These are phyloP conservation scores for Bemisia tabaci DNA, from an alignment of 1,140 invertebrate species.

Conservation along the genomic window DNA sequence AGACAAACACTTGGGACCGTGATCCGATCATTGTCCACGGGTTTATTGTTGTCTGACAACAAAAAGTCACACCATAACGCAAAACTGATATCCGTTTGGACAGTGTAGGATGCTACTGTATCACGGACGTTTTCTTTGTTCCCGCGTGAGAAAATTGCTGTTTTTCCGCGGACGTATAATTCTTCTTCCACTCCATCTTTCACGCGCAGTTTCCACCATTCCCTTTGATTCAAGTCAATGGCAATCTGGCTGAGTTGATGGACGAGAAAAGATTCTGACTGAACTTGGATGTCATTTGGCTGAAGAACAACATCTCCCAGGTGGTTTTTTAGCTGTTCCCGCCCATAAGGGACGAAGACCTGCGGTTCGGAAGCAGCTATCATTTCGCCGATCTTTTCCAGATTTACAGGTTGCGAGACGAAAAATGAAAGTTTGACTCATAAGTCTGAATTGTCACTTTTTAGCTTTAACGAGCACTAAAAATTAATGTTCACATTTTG, in stretches of 20 bases:
- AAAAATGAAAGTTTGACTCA: no score
- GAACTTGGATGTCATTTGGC: conserved; percentile 31
- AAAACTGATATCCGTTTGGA: conserved; percentile 63
- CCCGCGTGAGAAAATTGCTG: conserved; percentile 51
- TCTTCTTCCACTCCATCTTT: conserved; percentile 55
- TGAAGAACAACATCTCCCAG: conserved; percentile 43
- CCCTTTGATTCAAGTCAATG: conserved; percentile 37
- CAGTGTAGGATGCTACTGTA: conserved; percentile 42
- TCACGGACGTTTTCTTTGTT: conserved; percentile 4
- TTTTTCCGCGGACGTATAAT: conserved; percentile 70
- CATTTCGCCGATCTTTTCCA: conserved; percentile 44
- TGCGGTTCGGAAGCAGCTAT: conserved; percentile 67
- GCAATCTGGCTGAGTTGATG: conserved; percentile 58
- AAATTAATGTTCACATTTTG: no score
- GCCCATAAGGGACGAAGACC: conserved; percentile 79
- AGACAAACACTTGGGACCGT: conserved; percentile 47
- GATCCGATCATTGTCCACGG: conserved; percentile 10
- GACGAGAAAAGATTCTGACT: conserved; percentile 43
- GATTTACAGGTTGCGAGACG: conserved; percentile 22
- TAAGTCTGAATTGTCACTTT: no score
- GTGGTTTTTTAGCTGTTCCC: conserved; percentile 61
- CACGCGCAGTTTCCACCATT: conserved; percentile 24
- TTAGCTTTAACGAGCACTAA: no score
- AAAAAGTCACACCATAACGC: conserved; percentile 66
- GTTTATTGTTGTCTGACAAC: conserved; percentile 34